Base-by-base conservation (phyloP, 1,140 invertebrate genomes). In the Drosophila sp. region DNA sequence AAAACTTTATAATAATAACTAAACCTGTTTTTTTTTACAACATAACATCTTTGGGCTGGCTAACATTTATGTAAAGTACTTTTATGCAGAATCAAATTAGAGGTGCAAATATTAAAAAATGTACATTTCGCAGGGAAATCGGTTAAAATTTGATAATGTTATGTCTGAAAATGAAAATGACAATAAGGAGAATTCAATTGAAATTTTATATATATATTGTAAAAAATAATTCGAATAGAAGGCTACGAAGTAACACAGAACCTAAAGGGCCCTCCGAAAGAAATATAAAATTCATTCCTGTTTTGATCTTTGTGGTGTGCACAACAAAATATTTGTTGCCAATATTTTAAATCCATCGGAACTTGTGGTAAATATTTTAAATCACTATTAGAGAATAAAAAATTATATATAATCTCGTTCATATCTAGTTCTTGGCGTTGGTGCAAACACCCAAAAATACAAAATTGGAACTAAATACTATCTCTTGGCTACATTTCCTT, bases 241-340 rank as follows among this genome's bases (percentile, higher is more conserved):
- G 13, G 18, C 67, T 4, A 14, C 34, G 32, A 34, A 38, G 1
- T 25, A 29, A 29, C 11, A 13, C 7, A 57, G 25, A 29, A 5
- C 8, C 4, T 40, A 21, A 1, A 27, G 2, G 27, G 4, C 11
- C 0, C 6, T n/a, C 0, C 8, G 0, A 3, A 7, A 16, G 27
- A 32, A n/a, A 38, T 2, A 7, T n/a, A 34, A 38, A n/a, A 29
- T 3, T 57, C 13, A 54, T 70, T 86, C 61, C 21, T 40, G 14
- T 59, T 62, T 18, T 48, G 46, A 21, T 18, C 41, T 51, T 72
- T 18, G 57, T 53, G 21, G 64, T 77, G 65, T 71, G 43, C 54
- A 80, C 62, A 72, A 53, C 69, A 62, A 64, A 74, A 58, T 14
- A 63, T 21, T 16, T 34, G 27, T 9, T 38, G 56, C 38, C 50